These are phyloP conservation scores for Gavia stellata DNA, from an alignment of 2,113 vertebrate species.

Conservation along the genomic window DNA sequence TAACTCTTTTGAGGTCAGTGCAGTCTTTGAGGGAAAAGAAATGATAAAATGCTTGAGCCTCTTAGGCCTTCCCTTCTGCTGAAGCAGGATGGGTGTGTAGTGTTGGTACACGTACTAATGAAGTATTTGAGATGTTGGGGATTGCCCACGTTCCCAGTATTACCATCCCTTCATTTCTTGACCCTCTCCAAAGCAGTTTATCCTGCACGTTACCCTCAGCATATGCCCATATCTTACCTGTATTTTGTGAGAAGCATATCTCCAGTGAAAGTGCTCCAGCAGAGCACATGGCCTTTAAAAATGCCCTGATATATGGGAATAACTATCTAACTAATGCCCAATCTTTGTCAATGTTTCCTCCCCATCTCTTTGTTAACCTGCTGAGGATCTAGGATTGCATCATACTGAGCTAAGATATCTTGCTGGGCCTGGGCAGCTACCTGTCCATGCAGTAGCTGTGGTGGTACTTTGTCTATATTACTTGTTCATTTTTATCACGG, in stretches of 20 bases:
- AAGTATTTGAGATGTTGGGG: neutral
- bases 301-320: neutral
- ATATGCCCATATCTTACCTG: neutral
- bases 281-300: neutral
- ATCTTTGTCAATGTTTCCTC: neutral
- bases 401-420: neutral
- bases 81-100: neutral
- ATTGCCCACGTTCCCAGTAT: fast-evolving
- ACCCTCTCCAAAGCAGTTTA: neutral
- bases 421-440: neutral
- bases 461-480: neutral
- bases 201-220: neutral
- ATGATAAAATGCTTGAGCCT: neutral
- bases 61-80: neutral
- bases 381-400: neutral
- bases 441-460: fast-evolving
- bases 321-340: neutral
- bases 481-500: neutral
- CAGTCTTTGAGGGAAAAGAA: neutral
- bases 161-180: neutral
- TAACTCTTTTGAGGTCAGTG: neutral
- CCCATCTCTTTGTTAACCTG: neutral
- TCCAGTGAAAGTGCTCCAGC: neutral
- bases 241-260: neutral
- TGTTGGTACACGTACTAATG: fast-evolving